These are phyloP conservation scores for Smutsia temminckii DNA, from an alignment of 2,797 vertebrate genomes.

Conservation along the genomic window DNA sequence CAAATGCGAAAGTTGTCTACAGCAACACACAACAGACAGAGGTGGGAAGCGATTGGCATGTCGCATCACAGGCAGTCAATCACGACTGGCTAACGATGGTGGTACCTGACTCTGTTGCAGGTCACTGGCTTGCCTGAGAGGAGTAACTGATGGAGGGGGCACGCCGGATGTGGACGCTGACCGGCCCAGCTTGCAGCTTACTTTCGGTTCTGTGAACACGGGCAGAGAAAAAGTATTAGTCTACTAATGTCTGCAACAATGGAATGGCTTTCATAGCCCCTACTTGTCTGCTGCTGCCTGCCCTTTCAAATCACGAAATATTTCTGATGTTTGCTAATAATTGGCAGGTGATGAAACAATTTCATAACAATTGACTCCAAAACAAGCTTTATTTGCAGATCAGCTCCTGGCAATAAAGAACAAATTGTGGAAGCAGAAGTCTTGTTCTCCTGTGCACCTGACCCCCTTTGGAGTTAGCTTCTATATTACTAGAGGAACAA, in stretches of 20 bases:
- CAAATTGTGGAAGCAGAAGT: accelerated
- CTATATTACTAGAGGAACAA: background rate
- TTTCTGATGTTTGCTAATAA: background rate
- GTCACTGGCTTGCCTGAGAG: slow-evolving; percentile 92
- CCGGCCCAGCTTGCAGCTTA: slow-evolving; percentile 90
- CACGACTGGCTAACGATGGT: slow-evolving; percentile 88
- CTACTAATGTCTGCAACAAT: accelerated
- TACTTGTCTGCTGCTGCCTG: accelerated
- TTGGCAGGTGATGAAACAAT: background rate
- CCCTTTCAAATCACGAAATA: background rate
- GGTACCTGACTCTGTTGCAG: slow-evolving; percentile 93
- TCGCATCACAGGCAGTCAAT: slow-evolving; percentile 89
- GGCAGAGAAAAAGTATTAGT: background rate
- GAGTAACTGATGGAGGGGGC: slow-evolving; percentile 92
- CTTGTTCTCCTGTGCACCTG: background rate
- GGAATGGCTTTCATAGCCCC: accelerated
- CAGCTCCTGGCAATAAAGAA: background rate
- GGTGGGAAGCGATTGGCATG: slow-evolving; percentile 87
- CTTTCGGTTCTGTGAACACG: slow-evolving; percentile 89
- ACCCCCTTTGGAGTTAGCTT: background rate
- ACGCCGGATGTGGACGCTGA: slow-evolving; percentile 92
- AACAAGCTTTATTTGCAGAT: background rate
- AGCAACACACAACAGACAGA: slow-evolving; percentile 87
- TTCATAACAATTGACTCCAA: background rate
- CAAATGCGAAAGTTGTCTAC: slow-evolving; percentile 80